A percentile compares a stretch with the other conserved stretches of the same genome.
Conservation (phyloP, 2,888 invertebrate species). For the Meghimatium bilineatum region DNA sequence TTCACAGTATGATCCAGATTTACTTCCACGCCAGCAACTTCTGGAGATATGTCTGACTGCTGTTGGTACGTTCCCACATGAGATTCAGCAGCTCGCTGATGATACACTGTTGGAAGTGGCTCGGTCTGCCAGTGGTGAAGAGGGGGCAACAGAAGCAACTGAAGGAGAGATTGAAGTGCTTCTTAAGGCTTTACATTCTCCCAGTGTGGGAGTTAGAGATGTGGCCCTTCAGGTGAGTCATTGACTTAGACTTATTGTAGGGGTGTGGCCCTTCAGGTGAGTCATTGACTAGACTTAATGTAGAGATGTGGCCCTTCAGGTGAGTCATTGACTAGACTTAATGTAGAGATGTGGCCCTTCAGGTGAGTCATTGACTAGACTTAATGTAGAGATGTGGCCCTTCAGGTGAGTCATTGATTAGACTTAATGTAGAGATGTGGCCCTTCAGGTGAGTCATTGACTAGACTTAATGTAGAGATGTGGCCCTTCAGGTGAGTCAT, state of each 20-base stretch:
- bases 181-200: conserved; percentile 86
- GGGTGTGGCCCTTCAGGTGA: too few species aligned
- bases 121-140: conserved; percentile 84
- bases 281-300: too few species aligned
- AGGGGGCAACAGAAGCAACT: conserved; percentile 82
- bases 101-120: conserved; percentile 89
- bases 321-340: conserved; percentile 51
- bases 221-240: conserved; percentile 81
- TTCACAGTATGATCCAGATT: conserved; percentile 83
- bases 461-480: too few species aligned
- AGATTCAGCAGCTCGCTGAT: conserved; percentile 85
- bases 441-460: conserved; percentile 79
- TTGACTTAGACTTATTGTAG: background rate
- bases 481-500: too few species aligned
- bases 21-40: conserved; percentile 89
- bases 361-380: too few species aligned
- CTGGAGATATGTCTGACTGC: conserved; percentile 84
- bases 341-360: too few species aligned
- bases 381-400: conserved; percentile 88
- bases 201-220: conserved; percentile 85
- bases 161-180: conserved; percentile 86
- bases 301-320: conserved; percentile 86
- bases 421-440: conserved; percentile 89
- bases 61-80: conserved; percentile 62
- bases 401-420: too few species aligned